A percentile compares a stretch with the other conserved stretches of the same genome.
These are phyloP conservation scores for Erebia epiphron DNA, from an alignment of 2,888 invertebrate species.

Conservation along the genomic window DNA sequence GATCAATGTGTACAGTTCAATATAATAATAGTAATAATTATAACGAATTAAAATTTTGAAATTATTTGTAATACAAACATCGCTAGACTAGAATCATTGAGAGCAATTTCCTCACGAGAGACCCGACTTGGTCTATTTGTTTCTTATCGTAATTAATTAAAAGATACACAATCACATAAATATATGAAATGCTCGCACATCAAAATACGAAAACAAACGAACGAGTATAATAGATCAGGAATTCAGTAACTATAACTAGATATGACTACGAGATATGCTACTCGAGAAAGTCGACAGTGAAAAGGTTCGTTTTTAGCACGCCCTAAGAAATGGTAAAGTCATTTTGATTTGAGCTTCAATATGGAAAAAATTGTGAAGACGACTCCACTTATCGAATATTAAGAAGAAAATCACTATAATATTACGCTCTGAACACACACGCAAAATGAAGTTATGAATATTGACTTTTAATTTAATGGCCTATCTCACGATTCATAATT, in stretches of 20 bases:
- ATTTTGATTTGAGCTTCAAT: conserved; percentile 51
- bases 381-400: conserved; percentile 48
- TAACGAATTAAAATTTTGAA: conserved; percentile 23
- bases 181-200: background rate
- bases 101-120: background rate
- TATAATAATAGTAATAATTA: conserved; percentile 1
- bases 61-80: conserved; percentile 17
- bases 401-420: conserved; percentile 59
- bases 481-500: background rate
- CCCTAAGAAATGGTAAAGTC: conserved; percentile 61
- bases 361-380: conserved; percentile 54
- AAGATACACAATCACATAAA: background rate
- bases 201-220: background rate
- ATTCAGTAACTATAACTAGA: conserved; percentile 56
- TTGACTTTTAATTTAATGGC: conserved; percentile 29
- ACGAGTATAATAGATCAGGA: conserved; percentile 25
- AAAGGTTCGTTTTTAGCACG: conserved; percentile 60
- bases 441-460: conserved; percentile 47
- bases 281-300: conserved; percentile 62
- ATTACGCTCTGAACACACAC: conserved; percentile 68
- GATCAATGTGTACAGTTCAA: background rate
- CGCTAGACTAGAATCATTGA: conserved; percentile 12
- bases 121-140: background rate
- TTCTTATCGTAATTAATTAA: background rate
- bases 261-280: conserved; percentile 79